phyloP scores from a whole-genome alignment of 2,888 invertebrate genomes.

The Cepaea hortensis region DNA sequence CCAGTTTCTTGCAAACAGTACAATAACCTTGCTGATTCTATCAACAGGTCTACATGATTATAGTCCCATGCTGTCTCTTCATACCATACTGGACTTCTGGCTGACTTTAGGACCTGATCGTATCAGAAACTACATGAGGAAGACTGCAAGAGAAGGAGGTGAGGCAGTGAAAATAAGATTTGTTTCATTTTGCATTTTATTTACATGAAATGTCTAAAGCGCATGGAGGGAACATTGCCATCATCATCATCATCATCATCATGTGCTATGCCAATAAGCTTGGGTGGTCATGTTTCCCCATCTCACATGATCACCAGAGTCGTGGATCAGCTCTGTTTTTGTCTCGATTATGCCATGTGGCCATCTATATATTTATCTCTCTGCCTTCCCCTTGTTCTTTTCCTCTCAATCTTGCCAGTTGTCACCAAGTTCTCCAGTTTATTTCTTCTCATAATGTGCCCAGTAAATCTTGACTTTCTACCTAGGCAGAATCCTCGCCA shows the following conservation, averaged over 20 bases:
- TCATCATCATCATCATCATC: background rate
- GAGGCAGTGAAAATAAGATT: conserved; percentile 6
- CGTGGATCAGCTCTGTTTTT: no score
- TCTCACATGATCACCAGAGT: no score
- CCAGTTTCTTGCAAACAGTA: background rate
- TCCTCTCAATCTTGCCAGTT: no score
- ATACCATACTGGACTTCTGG: conserved; percentile 72
- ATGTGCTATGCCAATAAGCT: background rate
- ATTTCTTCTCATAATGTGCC: no score
- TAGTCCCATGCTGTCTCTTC: conserved; percentile 70
- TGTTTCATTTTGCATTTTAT: background rate
- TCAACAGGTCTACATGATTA: conserved; percentile 72
- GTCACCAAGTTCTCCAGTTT: no score
- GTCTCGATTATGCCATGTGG: no score
- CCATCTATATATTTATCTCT: no score
- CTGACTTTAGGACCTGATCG: conserved; percentile 58
- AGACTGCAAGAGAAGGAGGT: conserved; percentile 66
- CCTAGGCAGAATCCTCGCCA: no score
- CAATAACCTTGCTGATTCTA: conserved; percentile 2
- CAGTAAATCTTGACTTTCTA: no score
- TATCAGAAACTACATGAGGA: conserved; percentile 63
- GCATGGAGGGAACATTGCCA: no score
- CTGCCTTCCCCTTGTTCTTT: no score
- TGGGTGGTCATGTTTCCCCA: no score
- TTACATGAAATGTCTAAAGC: background rate